Percentiles rank a stretch among this genome's conserved stretches.
Evolutionary conservation across 2,113 vertebrate genomes (phyloP).

Genomic region (Arizona elegans): DNA sequence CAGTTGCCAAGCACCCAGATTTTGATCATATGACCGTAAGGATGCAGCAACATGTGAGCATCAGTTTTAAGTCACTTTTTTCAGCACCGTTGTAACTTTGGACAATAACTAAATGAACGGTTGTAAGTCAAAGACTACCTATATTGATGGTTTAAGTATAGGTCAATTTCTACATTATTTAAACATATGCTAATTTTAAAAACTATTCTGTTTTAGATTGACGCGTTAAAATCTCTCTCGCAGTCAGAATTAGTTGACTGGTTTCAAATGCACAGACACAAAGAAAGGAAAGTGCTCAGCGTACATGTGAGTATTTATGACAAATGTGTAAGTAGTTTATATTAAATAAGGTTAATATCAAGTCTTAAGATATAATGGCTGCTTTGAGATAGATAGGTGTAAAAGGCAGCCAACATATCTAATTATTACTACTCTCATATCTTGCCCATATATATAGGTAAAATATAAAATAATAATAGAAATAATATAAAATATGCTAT

Average conservation of each 20-base stretch:
- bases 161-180: neutral
- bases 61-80: neutral
- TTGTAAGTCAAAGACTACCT: too few relatives aligned
- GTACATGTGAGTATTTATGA: conserved; percentile 81
- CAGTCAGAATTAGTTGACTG: conserved; percentile 83
- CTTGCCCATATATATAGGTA: neutral
- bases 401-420: neutral
- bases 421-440: neutral
- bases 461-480: neutral
- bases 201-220: conserved; percentile 74
- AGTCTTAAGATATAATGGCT: neutral
- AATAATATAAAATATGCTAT: neutral
- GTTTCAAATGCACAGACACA: conserved; percentile 80
- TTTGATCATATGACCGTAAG: neutral
- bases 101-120: neutral
- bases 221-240: conserved; percentile 84
- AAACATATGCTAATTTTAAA: neutral
- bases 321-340: neutral
- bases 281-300: conserved; percentile 81
- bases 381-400: neutral
- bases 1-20: neutral
- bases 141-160: neutral
- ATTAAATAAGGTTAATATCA: neutral
- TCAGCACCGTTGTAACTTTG: neutral
- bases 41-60: neutral